Evolutionary conservation across 53 echinoderm and acorn worm genomes (phyloP), one percentile per base, ranked within the genome.

Genomic region (Holothuria scabra): DNA sequence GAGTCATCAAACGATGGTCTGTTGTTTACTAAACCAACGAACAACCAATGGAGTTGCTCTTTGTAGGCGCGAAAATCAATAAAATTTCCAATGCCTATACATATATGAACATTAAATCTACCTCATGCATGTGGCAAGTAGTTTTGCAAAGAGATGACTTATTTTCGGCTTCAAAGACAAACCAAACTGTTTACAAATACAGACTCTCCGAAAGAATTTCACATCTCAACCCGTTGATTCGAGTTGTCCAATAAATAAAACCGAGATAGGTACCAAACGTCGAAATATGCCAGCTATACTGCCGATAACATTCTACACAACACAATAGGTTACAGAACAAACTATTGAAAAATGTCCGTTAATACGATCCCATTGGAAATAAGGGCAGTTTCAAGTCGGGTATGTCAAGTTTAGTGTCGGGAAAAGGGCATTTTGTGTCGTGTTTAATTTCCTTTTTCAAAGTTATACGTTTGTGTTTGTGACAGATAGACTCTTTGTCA

Each of bases 201-300:
- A 52, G 16, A 52, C 52, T 52, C 16, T 52, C 18, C 18, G 52
- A 52, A 52, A 14, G 18, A 52, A 52, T 52, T 52, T 18, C 52
- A 0, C 52, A 52, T 52, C 18, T 67, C 14, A 13, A 22, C 72
- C 72, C 72, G 72, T 72, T 72, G 72, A 72, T 72, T 46, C 26
- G 46, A 48, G 46, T 72, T 72, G 72, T 72, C 72, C 52, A 52
- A 72, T 72, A 72, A 72, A 72, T 72, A 72, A 67, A 72, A 46
- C 34, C 72, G 20, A 72, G 44, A 13, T 44, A 21, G 44, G 72
- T 72, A 72, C 48, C 48, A 52, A 72, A 72, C 49, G 72, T 72
- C 49, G 44, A 49, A 72, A 49, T 38, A 72, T 72, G 72, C 48
- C 72, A 72, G 37, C 72, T 72, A 46, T 72, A 72, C 48, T 72